A percentile compares a stretch with the other conserved stretches of the same genome.
phyloP scores from a whole-genome alignment of 2,797 vertebrate genomes.

The Molossus molossus region DNA sequence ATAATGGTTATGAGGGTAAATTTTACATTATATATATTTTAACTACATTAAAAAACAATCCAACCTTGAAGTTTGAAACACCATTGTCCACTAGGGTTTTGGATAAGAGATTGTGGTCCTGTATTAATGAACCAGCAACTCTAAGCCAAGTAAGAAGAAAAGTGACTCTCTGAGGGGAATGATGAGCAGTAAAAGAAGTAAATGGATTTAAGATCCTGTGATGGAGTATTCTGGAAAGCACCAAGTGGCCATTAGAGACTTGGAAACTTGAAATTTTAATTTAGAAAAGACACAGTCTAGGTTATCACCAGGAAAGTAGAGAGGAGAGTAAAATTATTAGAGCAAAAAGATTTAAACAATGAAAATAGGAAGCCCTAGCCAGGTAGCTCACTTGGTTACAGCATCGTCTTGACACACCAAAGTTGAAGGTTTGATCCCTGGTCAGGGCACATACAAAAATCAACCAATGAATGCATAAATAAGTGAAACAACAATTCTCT shows the following conservation, averaged over 20 bases:
- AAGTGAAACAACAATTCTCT: too few species aligned
- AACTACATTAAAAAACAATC: background rate
- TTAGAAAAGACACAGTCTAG: background rate
- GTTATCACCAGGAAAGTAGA: background rate
- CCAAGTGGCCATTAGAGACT: background rate
- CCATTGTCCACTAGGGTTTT: background rate
- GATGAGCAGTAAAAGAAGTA: background rate
- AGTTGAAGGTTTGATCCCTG: too few species aligned
- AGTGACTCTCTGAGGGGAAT: background rate
- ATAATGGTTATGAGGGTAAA: background rate
- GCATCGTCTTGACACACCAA: too few species aligned
- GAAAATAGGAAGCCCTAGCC: background rate
- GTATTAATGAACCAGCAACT: background rate
- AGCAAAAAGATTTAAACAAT: background rate
- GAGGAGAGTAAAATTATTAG: background rate
- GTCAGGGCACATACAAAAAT: too few species aligned
- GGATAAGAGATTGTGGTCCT: background rate
- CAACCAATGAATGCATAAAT: too few species aligned
- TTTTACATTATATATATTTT: conserved; percentile 35
- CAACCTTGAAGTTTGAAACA: conserved; percentile 1
- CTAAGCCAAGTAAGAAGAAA: background rate
- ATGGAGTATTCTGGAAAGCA: background rate
- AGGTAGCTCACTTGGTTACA: too few species aligned
- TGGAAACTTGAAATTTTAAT: background rate
- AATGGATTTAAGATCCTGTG: background rate